phyloP scores from a whole-genome alignment of 2,888 invertebrate species.

The Pemphredon lugubris region DNA sequence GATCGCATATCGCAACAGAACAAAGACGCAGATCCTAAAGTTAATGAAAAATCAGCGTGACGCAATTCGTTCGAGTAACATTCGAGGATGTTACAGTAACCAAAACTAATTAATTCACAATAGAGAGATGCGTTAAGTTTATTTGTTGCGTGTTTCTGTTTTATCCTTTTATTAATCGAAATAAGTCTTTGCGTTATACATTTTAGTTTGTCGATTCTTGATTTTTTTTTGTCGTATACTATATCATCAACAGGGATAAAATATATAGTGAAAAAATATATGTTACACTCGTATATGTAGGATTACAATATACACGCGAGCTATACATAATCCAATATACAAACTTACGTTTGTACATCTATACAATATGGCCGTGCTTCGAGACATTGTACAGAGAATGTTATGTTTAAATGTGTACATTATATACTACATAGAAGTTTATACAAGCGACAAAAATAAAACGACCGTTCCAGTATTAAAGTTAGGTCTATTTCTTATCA shows the following conservation, averaged over 20 bases:
- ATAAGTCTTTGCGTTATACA: conserved; percentile 15
- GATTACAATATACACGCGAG: conserved; percentile 33
- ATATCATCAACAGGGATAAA: conserved; percentile 59
- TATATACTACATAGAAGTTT: conserved; percentile 28
- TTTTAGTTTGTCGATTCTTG: conserved; percentile 8
- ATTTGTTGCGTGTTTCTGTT: conserved; percentile 15
- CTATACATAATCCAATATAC: conserved; percentile 34
- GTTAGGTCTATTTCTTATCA: conserved; percentile 15
- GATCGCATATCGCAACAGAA: conserved; percentile 12
- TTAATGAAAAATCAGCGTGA: too few species aligned
- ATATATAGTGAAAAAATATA: conserved; percentile 73
- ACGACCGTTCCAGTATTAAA: conserved; percentile 2
- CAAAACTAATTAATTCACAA: too few species aligned
- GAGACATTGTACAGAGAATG: conserved; percentile 16
- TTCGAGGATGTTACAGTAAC: too few species aligned
- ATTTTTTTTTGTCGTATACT: conserved; percentile 11
- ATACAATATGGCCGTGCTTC: conserved; percentile 25
- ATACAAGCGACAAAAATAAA: conserved; percentile 27
- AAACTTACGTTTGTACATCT: conserved; percentile 48
- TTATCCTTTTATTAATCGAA: conserved; percentile 30
- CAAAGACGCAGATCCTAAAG: neutral
- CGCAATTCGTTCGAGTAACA: too few species aligned
- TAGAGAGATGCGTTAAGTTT: conserved; percentile 1
- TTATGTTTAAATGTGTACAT: conserved; percentile 30
- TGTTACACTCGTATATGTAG: conserved; percentile 46